These are phyloP conservation scores for Andrena praecox DNA, from an alignment of 2,888 invertebrate species.

Conservation along the genomic window DNA sequence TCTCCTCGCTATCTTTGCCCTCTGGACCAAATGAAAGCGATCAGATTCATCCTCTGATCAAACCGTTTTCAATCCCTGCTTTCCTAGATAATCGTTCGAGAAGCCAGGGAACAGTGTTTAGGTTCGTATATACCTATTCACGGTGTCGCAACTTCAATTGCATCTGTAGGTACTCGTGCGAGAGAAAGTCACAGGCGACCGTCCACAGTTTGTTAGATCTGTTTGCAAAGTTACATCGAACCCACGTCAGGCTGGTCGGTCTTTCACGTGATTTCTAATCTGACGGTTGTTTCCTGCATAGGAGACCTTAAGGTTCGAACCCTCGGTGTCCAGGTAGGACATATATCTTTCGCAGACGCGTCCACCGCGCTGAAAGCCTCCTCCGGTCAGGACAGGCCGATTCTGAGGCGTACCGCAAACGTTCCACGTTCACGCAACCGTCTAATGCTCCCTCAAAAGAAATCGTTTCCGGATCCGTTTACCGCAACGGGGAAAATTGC, in stretches of 20 bases:
- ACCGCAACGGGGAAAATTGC: background rate
- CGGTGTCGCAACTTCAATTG: background rate
- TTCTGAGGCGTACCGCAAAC: conserved; percentile 52
- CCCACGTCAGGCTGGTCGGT: conserved; percentile 20
- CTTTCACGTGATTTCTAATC: conserved; percentile 59
- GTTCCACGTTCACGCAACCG: conserved; percentile 15
- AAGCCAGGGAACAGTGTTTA: no score
- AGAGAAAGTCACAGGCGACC: conserved; percentile 31
- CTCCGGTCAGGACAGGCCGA: conserved; percentile 25
- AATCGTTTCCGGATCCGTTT: background rate
- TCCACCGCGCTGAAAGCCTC: conserved; percentile 47
- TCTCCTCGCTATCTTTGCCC: no score
- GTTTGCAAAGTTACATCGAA: conserved; percentile 39
- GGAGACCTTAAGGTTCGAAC: conserved; percentile 36
- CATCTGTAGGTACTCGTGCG: conserved; percentile 12
- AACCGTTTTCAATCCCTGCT: no score
- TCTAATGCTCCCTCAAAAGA: background rate
- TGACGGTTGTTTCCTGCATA: conserved; percentile 60
- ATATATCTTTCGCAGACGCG: conserved; percentile 47
- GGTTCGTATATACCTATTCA: no score
- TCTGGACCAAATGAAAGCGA: no score
- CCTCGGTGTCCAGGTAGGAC: conserved; percentile 48
- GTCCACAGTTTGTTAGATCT: background rate
- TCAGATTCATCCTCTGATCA: no score
- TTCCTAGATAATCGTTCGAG: no score